phyloP scores from a whole-genome alignment of 2,888 invertebrate genomes.

The Diloba caeruleocephala region DNA sequence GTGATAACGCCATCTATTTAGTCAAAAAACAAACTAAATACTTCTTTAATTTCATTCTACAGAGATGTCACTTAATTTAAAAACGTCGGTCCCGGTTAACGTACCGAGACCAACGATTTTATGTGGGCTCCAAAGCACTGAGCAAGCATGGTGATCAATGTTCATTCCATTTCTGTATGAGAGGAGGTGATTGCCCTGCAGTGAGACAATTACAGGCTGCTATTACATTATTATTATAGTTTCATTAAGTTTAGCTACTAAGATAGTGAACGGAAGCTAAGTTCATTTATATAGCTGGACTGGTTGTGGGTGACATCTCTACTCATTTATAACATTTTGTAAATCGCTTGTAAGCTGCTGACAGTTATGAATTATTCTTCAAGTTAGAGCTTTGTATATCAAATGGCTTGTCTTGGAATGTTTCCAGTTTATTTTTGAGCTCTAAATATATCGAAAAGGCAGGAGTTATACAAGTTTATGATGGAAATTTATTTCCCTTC shows the following conservation, averaged over 20 bases:
- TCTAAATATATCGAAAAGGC: constrained; percentile 11
- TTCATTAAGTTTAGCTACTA: constrained; percentile 26
- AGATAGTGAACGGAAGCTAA: constrained; percentile 37
- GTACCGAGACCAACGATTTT: no score
- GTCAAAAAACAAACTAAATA: no score
- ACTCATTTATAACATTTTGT: constrained; percentile 71
- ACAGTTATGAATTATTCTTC: constrained; percentile 66
- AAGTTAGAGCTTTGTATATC: constrained; percentile 31
- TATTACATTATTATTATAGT: constrained; percentile 22
- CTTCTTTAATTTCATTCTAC: no score
- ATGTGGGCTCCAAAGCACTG: no score
- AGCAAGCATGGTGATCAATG: no score
- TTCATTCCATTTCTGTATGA: no score
- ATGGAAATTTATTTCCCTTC: constrained; percentile 21
- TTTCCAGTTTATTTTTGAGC: constrained; percentile 17
- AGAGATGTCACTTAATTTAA: no score
- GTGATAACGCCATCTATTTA: no score
- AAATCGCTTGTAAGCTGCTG: constrained; percentile 66
- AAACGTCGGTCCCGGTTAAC: no score
- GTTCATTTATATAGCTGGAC: constrained; percentile 65
- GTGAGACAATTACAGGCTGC: no score
- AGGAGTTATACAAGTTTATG: constrained; percentile 8
- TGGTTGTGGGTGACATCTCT: constrained; percentile 59
- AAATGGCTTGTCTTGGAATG: constrained; percentile 23
- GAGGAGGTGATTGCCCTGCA: no score